Evolutionary conservation across 1,140 invertebrate species (phyloP), one percentile per base, ranked within the genome.

Genomic region (Drosophila obscura): DNA sequence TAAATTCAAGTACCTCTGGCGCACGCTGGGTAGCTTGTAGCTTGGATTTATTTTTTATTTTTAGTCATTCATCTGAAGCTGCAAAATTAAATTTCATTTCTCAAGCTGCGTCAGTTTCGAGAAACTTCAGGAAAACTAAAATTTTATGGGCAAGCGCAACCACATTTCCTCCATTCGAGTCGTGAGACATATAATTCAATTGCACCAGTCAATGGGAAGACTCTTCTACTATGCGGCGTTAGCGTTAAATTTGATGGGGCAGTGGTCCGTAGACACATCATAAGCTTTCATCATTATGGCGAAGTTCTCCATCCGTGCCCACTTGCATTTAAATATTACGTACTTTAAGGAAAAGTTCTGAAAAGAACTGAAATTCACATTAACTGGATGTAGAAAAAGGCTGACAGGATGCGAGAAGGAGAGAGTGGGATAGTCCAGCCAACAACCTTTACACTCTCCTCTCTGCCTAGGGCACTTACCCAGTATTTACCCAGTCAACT

Each of bases 11-110:
- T 58, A 50, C 55, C 58, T 60, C 48, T 53, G 72, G 81, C 68
- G 56, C 52, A 84, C 64, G 58, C 77, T 77, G 77, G 73, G 68
- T 85, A 80, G 22, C 22, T 2, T 1, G 1, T 22, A 1, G 2
- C 2, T 22, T 22, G 85, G 77, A 85, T 77, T 79, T 74, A 80
- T 83, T 76, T 84, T 80, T 84, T 61, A 49, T 78, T 55, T 61
- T 26, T 5, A 5, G 5, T 26, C n/a, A n/a, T 5, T 0, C 5
- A 5, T 26, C 5, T 1, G 5, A 26, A 26, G 26, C 26, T 26
- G 4, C 24, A 22, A 22, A 1, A 22, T 22, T 22, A 22, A 22
- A 22, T 22, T 22, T 22, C 22, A 22, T 22, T 22, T 22, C 22
- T 22, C 22, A 22, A 2, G 22, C 22, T 22, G 2, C 22, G 2